Evolutionary conservation across 2,113 vertebrate species (phyloP).

Genomic region (Melospiza georgiana): DNA sequence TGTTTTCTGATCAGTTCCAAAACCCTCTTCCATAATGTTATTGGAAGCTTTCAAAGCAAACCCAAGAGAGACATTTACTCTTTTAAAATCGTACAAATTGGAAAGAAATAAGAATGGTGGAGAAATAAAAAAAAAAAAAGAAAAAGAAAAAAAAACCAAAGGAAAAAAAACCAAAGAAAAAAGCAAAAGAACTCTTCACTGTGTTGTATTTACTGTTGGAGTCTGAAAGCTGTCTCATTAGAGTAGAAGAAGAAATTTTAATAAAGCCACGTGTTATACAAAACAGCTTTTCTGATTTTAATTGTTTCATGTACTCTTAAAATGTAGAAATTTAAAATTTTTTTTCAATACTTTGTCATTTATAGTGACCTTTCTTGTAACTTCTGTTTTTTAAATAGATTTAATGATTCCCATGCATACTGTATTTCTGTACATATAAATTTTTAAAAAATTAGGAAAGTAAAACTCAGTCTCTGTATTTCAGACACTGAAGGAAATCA

Average conservation of each 20-base stretch:
- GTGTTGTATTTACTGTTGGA: not conserved
- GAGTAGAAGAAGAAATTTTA: not conserved
- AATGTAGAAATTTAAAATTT: not conserved
- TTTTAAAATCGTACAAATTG: not conserved
- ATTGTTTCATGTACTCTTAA: not conserved
- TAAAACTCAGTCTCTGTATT: not conserved
- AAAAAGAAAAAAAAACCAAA: no score
- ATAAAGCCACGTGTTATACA: not conserved
- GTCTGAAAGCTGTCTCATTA: not conserved
- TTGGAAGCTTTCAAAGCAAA: not conserved
- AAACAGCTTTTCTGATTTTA: not conserved
- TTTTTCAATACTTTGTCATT: not conserved
- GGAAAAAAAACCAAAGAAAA: not conserved
- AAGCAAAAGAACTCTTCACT: not conserved
- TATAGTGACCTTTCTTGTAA: not conserved
- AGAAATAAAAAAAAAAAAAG: not conserved
- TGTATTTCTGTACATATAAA: not conserved
- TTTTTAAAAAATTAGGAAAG: not conserved
- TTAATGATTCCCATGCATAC: not conserved
- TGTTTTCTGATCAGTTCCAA: not conserved
- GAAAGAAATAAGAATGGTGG: fast-evolving
- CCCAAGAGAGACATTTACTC: not conserved
- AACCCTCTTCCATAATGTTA: not conserved
- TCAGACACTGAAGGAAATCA: not conserved
- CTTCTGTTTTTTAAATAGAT: not conserved